Conservation (phyloP, 2,113 vertebrate species). For the Sylvietta virens region DNA sequence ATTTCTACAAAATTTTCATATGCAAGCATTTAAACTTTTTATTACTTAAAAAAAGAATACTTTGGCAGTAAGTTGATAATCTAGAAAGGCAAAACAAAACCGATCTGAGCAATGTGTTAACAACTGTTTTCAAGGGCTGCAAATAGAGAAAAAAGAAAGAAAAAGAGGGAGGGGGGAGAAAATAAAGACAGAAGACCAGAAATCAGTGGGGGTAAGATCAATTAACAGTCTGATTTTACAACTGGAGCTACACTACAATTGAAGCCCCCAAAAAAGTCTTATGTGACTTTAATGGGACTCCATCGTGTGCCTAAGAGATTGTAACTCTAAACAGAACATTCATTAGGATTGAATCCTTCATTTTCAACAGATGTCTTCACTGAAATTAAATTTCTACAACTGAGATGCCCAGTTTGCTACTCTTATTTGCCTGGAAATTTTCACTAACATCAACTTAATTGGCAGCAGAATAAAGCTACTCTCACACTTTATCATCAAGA, state of each 20-base stretch:
- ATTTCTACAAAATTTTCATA: constrained; percentile 25
- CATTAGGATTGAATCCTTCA: not conserved
- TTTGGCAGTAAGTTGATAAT: not conserved
- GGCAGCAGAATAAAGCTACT: not conserved
- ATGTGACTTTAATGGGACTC: not conserved
- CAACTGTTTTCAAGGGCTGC: not conserved
- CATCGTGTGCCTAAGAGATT: not conserved
- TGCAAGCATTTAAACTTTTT: constrained; percentile 32
- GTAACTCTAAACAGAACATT: not conserved
- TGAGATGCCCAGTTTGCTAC: not conserved
- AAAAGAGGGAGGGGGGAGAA: not conserved
- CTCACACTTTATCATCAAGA: not conserved
- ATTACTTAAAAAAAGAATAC: not conserved
- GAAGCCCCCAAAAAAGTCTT: not conserved
- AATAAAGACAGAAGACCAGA: not conserved
- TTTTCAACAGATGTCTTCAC: constrained; percentile 7
- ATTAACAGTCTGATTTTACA: not conserved
- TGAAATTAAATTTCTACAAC: constrained; percentile 44
- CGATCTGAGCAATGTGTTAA: not conserved
- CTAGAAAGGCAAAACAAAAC: not conserved
- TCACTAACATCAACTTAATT: not conserved
- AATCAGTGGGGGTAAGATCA: not conserved
- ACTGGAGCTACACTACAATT: not conserved
- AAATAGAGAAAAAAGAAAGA: not conserved
- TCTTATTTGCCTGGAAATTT: not conserved